A percentile compares a stretch with the other conserved stretches of the same genome.
Evolutionary conservation across 2,888 invertebrate species (phyloP).

Genomic region (Clanis bilineata): DNA sequence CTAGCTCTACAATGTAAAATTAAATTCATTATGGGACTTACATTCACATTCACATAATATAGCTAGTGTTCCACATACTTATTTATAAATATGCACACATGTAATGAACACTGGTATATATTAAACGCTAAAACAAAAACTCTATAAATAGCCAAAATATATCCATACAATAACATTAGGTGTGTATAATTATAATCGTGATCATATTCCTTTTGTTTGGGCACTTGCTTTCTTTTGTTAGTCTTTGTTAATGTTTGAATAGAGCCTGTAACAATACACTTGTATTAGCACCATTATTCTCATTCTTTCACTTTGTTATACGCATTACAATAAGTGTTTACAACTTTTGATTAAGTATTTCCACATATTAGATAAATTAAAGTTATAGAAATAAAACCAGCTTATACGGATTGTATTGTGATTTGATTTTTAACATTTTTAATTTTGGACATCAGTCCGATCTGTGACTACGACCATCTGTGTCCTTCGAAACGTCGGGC

Average conservation of each 20-base stretch:
- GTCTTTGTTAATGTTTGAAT: constrained; percentile 33
- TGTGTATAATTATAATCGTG: constrained; percentile 25
- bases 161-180: constrained; percentile 16
- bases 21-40: no score
- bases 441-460: no score
- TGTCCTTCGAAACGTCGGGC: no score
- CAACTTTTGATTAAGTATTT: constrained; percentile 18
- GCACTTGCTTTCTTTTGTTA: constrained; percentile 29
- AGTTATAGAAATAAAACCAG: background rate
- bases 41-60: no score
- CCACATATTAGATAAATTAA: background rate
- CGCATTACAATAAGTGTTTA: constrained; percentile 10
- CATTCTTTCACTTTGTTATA: constrained; percentile 27
- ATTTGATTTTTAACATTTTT: no score
- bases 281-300: constrained; percentile 30
- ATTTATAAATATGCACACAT: no score
- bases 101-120: no score
- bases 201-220: constrained; percentile 31
- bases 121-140: no score
- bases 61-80: no score
- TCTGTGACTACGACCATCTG: no score
- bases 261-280: constrained; percentile 33
- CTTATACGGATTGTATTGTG: no score
- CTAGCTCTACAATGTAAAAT: no score
- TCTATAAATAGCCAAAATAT: constrained; percentile 17